Base-by-base conservation (phyloP, 1,140 invertebrate genomes). In the Calephelis nemesis region DNA sequence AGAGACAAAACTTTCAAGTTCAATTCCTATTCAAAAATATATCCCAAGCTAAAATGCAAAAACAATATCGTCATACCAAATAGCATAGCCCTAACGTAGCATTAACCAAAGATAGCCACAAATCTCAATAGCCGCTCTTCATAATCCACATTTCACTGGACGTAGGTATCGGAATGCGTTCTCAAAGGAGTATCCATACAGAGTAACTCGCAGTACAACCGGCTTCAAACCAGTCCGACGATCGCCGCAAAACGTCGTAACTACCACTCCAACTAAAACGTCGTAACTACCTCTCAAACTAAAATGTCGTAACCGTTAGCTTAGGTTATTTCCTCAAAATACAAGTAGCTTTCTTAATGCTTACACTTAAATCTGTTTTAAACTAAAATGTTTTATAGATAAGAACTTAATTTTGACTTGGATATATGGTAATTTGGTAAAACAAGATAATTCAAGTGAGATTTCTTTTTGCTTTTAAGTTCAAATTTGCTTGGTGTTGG, bases 101-200 rank as follows among this genome's bases (percentile, higher is more conserved):
- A 9, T 45, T 65, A 70, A 74, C 71, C 73, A 67, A 54, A 54
- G 15, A 19, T 50, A 15, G 13, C 30, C 30, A 30, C 83, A 87
- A 82, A 90, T 87, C 86, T 84, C 82, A 88, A 82, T 85, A 89
- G 87, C 73, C 76, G 73, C 80, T 87, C 82, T 90, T 90, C 86
- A 90, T 90, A 87, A 87, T 85, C 82, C 84, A 71, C 84, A 83
- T 87, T 88, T 88, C 83, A 81, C 76, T 84, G 75, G 60, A 73
- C 42, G 60, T 71, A 71, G 74, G 78, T 77, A 88, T 91, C 79
- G 88, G 87, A 91, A 91, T 91, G 88, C 79, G 81, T 45, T 7
- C 81, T 81, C 85, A 84, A 85, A 87, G 83, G 81, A 80, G 80
- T 85, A 84, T 72, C 79, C 83, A 79, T 82, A 81, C 78, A 77